These are phyloP conservation scores for Ceratosolen fusciceps DNA, from an alignment of 1,140 invertebrate genomes.

Conservation along the genomic window DNA sequence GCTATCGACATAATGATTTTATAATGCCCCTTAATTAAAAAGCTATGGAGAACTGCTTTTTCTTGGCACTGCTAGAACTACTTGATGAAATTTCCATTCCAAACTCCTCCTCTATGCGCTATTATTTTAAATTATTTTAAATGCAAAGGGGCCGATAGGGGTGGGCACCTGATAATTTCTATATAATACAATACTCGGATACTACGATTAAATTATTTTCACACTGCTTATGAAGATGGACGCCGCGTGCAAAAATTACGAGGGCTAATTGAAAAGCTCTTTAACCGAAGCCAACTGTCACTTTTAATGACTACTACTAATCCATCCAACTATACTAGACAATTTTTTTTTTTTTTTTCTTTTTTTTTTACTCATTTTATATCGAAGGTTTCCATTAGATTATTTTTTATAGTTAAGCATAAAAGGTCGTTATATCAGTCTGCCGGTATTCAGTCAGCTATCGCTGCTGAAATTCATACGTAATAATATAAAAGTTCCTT, in stretches of 20 bases:
- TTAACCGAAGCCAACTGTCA: conserved; percentile 7
- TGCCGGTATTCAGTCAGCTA: too few species aligned
- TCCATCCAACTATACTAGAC: not conserved
- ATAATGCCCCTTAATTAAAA: too few species aligned
- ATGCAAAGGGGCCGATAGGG: not conserved
- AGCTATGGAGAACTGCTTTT: too few species aligned
- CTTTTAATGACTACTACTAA: not conserved
- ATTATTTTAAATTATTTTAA: not conserved
- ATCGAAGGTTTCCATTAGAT: not conserved
- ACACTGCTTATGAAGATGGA: conserved; percentile 21
- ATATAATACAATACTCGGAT: not conserved
- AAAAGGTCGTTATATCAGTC: too few species aligned
- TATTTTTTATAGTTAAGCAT: too few species aligned
- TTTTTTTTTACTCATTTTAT: not conserved
- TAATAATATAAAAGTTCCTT: too few species aligned
- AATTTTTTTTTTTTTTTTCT: not conserved
- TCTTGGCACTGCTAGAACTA: too few species aligned
- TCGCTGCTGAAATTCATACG: too few species aligned
- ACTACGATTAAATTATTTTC: conserved; percentile 18
- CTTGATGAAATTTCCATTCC: too few species aligned
- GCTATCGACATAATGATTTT: too few species aligned
- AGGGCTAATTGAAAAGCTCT: conserved; percentile 33
- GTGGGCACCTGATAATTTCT: not conserved
- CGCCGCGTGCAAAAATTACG: not conserved
- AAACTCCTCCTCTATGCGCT: too few species aligned